Evolutionary conservation across 1,140 invertebrate genomes (phyloP).

Genomic region (Copidosoma floridanum): DNA sequence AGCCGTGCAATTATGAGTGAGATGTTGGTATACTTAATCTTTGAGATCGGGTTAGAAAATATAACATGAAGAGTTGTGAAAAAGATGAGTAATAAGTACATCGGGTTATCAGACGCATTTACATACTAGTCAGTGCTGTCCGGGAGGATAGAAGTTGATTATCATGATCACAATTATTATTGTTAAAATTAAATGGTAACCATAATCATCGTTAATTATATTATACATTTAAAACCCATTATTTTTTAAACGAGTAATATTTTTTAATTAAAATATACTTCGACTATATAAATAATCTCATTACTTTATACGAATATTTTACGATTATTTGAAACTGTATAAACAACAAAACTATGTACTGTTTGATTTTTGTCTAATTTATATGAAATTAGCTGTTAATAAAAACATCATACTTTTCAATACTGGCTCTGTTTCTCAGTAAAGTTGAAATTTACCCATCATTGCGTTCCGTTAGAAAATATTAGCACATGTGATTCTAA

Average conservation of each 20-base stretch:
- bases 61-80: conserved; percentile 2
- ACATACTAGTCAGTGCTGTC: conserved; percentile 18
- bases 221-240: neutral
- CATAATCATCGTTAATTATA: conserved; percentile 10
- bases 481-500: too few relatives aligned
- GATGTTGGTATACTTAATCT: neutral
- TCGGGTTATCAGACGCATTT: conserved; percentile 16
- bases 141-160: conserved; percentile 6
- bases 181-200: neutral
- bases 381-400: conserved; percentile 19
- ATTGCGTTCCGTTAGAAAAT: too few relatives aligned
- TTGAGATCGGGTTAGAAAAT: neutral
- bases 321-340: neutral
- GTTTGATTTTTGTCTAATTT: conserved; percentile 16
- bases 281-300: too few relatives aligned
- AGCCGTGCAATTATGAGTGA: too few relatives aligned
- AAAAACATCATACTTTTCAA: conserved; percentile 25
- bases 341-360: conserved; percentile 4
- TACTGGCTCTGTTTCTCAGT: too few relatives aligned
- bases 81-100: neutral
- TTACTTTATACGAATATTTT: neutral
- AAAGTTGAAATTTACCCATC: too few relatives aligned
- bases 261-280: too few relatives aligned
- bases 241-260: too few relatives aligned
- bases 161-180: conserved; percentile 7